A percentile compares a stretch with the other conserved stretches of the same genome.
These are phyloP conservation scores for Trissolcus japonicus DNA, from an alignment of 2,888 invertebrate species.

Conservation along the genomic window DNA sequence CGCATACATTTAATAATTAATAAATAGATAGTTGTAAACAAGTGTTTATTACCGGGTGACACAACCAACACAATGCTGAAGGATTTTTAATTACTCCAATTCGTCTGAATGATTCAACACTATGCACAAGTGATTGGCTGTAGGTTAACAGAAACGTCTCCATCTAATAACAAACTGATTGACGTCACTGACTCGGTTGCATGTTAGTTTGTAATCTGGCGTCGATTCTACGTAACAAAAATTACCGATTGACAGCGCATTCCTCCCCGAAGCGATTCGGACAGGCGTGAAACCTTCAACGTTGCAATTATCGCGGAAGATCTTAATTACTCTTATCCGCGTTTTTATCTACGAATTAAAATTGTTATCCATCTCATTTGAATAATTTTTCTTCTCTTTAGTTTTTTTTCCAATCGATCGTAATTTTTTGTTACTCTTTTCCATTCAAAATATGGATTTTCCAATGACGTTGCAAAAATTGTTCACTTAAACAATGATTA, in stretches of 20 bases:
- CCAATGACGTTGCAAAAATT: too few species aligned
- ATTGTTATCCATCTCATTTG: neutral
- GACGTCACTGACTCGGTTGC: conserved; percentile 68
- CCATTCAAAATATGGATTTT: too few species aligned
- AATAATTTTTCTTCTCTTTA: neutral
- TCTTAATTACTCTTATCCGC: conserved; percentile 17
- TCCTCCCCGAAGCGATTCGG: conserved; percentile 17
- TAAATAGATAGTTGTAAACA: too few species aligned
- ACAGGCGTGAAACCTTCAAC: conserved; percentile 6
- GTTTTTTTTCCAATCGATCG: too few species aligned
- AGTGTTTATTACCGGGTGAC: too few species aligned
- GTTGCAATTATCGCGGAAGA: conserved; percentile 6
- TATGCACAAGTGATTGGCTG: conserved; percentile 61
- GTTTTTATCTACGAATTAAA: conserved; percentile 5
- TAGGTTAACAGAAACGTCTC: conserved; percentile 65
- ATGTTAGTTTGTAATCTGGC: conserved; percentile 21
- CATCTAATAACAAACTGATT: conserved; percentile 68
- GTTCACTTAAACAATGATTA: too few species aligned
- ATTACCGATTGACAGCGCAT: conserved; percentile 20
- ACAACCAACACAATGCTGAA: too few species aligned
- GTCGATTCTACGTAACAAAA: conserved; percentile 21
- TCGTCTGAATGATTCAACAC: conserved; percentile 65
- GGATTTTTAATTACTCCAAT: conserved; percentile 13
- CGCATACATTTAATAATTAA: too few species aligned
- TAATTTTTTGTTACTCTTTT: too few species aligned